Base-by-base conservation (phyloP, 2,113 vertebrate species). In the Brachypodius melanocephalos region DNA sequence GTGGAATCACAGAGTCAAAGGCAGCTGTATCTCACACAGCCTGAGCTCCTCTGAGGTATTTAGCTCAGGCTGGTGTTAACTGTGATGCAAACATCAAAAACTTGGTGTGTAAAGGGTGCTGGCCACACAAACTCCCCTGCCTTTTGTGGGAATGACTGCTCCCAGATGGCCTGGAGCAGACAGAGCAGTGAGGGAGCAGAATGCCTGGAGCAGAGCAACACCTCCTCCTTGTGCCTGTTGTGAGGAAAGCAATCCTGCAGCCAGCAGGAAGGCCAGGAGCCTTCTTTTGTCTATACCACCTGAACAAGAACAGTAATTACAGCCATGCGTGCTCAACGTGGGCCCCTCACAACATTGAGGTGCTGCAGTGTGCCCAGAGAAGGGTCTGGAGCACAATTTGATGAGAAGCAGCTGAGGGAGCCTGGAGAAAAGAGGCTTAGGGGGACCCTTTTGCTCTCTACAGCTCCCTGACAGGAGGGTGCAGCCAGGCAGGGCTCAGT, bases 141-240 rank as follows among this genome's bases (percentile, higher is more conserved):
- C 43, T 69, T 57, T 19, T 2, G 2, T 31, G 25, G 34, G 5
- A 21, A 38, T 29, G 25, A 32, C 42, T 24, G 66, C 2, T 49
- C 52, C 42, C 4, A 4, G 42, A 12, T 2, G 3, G 34, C 26
- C 54, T 72, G 38, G 5, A 25, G 65, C 66, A 87, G 25, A 40
- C 52, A 75, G 79, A 79, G 38, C 49, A 82, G 45, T 1, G 8
- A 84, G 74, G 29, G 45, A 79, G n/a, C 4, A 90, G 76, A 25
- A 17, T 0, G 28, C 17, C 62, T 79, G 74, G 17, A 88, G 48
- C 51, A 45, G 93, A 94, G 87, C 91, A 96, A 95, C 17, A 95
- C 20, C 71, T 66, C 91, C 93, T 96, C 93, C 95, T 89, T 85
- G 89, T 93, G 95, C 85, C 89, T 66, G 78, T 71, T 31, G 22